These are phyloP conservation scores for Rhizoglyphus robini DNA, from an alignment of 1,140 invertebrate species.

Conservation along the genomic window DNA sequence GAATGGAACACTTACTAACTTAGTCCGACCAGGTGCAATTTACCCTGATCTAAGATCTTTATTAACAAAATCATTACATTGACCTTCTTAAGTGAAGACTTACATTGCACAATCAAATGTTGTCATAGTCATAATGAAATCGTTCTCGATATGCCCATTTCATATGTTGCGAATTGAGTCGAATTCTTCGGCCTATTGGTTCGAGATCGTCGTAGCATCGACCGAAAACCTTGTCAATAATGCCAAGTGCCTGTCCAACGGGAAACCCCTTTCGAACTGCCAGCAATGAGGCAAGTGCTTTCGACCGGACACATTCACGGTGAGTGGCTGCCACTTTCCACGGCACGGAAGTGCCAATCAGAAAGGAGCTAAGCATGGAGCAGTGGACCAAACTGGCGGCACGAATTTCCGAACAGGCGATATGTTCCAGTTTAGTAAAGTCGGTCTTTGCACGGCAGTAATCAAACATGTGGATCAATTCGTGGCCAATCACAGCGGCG, in stretches of 20 bases:
- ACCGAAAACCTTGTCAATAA: constrained; percentile 74
- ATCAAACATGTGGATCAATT: constrained; percentile 95
- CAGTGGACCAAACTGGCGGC: constrained; percentile 78
- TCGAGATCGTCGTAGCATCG: constrained; percentile 87
- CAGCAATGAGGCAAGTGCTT: constrained; percentile 65
- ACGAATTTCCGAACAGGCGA: constrained; percentile 74
- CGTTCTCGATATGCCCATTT: constrained; percentile 59
- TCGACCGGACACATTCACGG: constrained; percentile 72
- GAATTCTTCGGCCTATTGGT: constrained; percentile 68
- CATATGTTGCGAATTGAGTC: constrained; percentile 60
- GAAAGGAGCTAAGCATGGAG: constrained; percentile 61
- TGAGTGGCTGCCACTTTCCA: constrained; percentile 57
- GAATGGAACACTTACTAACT: too few relatives aligned
- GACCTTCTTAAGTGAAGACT: too few relatives aligned
- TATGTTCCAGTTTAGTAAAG: constrained; percentile 75
- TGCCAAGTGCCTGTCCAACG: constrained; percentile 50
- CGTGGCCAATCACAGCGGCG: constrained; percentile 68
- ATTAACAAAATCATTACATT: too few relatives aligned
- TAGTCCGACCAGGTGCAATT: too few relatives aligned
- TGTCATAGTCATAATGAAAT: constrained; percentile 62
- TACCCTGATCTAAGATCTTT: too few relatives aligned
- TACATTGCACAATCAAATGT: too few relatives aligned
- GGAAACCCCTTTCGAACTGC: constrained; percentile 56
- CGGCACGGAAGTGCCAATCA: constrained; percentile 57
- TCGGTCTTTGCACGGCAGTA: constrained; percentile 75